These are phyloP conservation scores for Trachemys scripta DNA, from an alignment of 2,113 vertebrate genomes.

Conservation along the genomic window DNA sequence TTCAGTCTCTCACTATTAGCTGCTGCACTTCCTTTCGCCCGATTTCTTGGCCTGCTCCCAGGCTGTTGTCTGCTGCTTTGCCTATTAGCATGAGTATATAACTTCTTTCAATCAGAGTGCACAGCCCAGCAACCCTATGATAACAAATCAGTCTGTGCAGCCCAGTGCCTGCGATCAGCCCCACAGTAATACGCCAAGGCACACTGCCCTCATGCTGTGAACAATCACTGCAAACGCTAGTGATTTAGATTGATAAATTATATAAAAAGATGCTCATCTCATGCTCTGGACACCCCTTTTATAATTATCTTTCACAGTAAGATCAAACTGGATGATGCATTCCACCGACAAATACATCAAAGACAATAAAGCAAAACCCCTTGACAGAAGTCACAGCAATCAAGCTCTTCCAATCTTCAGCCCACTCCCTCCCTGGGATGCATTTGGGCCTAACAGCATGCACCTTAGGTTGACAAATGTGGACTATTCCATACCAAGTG, in stretches of 20 bases:
- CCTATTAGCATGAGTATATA: neutral
- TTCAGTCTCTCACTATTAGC: neutral
- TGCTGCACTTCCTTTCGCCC: neutral
- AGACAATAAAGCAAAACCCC: neutral
- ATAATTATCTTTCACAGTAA: neutral
- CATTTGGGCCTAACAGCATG: neutral
- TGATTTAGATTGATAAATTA: neutral
- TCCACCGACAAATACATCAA: neutral
- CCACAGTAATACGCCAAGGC: neutral
- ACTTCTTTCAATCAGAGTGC: neutral
- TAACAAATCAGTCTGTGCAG: neutral
- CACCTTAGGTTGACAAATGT: neutral
- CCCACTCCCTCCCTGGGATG: rapidly evolving
- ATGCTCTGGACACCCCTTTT: neutral
- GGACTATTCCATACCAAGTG: neutral
- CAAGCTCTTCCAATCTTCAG: neutral
- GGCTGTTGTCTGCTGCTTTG: neutral
- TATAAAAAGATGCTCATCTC: neutral
- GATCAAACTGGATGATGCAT: neutral
- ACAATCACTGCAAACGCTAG: neutral
- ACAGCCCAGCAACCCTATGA: neutral
- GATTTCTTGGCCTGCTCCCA: neutral
- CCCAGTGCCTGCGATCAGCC: neutral
- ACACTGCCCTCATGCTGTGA: neutral
- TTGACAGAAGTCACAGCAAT: neutral